Evolutionary conservation across 2,113 vertebrate species (phyloP).

Genomic region (Brachypteracias leptosomus): DNA sequence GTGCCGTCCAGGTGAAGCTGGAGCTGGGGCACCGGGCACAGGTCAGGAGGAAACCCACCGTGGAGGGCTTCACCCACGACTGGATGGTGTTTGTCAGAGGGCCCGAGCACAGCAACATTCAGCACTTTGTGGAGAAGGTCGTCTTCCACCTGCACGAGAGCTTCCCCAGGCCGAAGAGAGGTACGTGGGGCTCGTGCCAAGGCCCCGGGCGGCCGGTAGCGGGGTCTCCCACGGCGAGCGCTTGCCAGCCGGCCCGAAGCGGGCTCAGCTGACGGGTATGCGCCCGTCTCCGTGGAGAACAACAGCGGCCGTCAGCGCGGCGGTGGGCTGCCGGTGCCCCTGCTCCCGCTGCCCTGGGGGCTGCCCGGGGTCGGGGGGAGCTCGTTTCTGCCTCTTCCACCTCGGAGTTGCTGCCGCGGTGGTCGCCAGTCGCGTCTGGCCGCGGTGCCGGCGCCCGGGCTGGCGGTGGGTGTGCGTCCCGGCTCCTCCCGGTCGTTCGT

Average conservation of each 20-base stretch:
- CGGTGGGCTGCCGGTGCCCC: not conserved
- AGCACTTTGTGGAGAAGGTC: slow-evolving; percentile 99
- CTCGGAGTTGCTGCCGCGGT: not conserved
- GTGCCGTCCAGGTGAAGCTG: slow-evolving; percentile 98
- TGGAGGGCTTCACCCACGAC: slow-evolving; percentile 98
- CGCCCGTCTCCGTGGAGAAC: slow-evolving; percentile 7
- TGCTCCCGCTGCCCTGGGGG: not conserved
- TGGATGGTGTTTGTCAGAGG: slow-evolving; percentile 99
- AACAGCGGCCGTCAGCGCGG: not conserved
- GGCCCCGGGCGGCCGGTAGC: not conserved
- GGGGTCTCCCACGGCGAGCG: not conserved
- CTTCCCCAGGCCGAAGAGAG: slow-evolving; percentile 97
- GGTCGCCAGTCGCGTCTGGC: not conserved
- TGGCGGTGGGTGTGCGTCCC: not conserved
- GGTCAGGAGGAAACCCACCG: slow-evolving; percentile 94
- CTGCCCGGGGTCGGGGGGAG: not conserved
- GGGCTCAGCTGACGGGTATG: not conserved
- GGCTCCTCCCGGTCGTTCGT: not conserved
- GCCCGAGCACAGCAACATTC: slow-evolving; percentile 96
- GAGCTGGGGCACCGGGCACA: slow-evolving; percentile 97
- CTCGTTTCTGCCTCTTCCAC: not conserved
- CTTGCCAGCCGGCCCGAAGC: not conserved
- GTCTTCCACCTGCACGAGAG: slow-evolving; percentile 98
- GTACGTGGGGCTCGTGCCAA: slow-evolving; percentile 77
- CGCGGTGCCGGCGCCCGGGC: too few species aligned